A percentile compares a stretch with the other conserved stretches of the same genome.
Evolutionary conservation across 2,797 vertebrate genomes (phyloP).

Genomic region (Percopsis omiscomaycus): DNA sequence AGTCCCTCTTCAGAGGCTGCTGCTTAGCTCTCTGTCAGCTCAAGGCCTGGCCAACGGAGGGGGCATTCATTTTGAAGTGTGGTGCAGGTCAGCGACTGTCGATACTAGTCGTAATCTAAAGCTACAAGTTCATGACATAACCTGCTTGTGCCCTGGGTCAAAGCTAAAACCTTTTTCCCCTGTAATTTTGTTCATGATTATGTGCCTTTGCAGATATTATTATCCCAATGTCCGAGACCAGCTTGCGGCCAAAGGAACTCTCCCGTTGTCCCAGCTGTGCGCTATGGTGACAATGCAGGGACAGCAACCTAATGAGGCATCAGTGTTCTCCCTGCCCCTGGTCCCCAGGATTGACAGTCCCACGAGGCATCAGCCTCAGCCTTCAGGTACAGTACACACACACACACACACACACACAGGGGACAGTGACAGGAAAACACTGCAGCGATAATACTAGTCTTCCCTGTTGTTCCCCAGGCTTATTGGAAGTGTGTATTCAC

Average conservation of each 20-base stretch:
- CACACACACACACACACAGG: background rate
- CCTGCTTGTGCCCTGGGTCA: no score
- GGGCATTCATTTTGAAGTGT: constrained; percentile 93
- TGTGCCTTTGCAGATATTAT: constrained; percentile 84
- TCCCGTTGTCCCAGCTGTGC: constrained; percentile 91
- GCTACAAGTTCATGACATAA: background rate
- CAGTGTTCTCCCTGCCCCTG: constrained; percentile 88
- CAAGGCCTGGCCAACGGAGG: constrained; percentile 74
- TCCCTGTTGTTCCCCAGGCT: constrained; percentile 71
- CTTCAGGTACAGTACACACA: constrained; percentile 78
- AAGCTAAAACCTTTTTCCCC: no score
- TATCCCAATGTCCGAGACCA: constrained; percentile 97
- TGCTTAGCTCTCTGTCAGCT: constrained; percentile 81
- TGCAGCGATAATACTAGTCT: background rate
- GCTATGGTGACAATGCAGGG: constrained; percentile 91
- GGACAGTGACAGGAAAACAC: background rate
- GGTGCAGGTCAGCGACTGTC: constrained; percentile 87
- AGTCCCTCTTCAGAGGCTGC: constrained; percentile 87
- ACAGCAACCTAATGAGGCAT: constrained; percentile 76
- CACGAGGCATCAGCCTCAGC: constrained; percentile 55
- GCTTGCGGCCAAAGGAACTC: constrained; percentile 86
- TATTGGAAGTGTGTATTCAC: constrained; percentile 85
- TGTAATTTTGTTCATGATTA: background rate
- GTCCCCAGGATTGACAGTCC: constrained; percentile 73
- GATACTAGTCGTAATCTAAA: background rate